Evolutionary conservation across 1,140 invertebrate species (phyloP).

Genomic region (Drosophila ohnishii): DNA sequence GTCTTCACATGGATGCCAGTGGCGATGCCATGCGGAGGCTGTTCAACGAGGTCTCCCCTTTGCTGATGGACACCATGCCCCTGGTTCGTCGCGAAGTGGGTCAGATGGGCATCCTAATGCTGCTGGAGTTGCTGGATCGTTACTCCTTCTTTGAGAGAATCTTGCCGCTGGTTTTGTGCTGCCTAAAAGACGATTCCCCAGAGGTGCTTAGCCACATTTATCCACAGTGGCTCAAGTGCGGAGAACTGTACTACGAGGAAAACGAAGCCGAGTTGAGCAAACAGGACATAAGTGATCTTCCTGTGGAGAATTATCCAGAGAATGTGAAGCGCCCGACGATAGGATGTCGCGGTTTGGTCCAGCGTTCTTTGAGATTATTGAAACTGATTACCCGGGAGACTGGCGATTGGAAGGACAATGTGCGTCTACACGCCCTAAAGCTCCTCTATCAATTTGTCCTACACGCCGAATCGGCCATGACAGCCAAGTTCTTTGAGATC

Average conservation of each 20-base stretch:
- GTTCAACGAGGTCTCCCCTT: slow-evolving; percentile 70
- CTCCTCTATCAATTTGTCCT: slow-evolving; percentile 88
- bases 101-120: slow-evolving; percentile 87
- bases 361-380: slow-evolving; percentile 87
- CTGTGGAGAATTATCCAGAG: slow-evolving; percentile 87
- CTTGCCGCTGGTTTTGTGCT: slow-evolving; percentile 90
- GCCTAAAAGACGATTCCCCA: slow-evolving; percentile 88
- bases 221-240: slow-evolving; percentile 87
- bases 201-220: slow-evolving; percentile 86
- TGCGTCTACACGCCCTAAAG: slow-evolving; percentile 89
- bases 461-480: slow-evolving; percentile 88
- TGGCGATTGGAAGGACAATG: slow-evolving; percentile 88
- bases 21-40: slow-evolving; percentile 84
- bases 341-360: slow-evolving; percentile 89
- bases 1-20: slow-evolving; percentile 84
- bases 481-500: slow-evolving; percentile 85
- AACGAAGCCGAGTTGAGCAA: slow-evolving; percentile 90
- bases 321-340: slow-evolving; percentile 88
- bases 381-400: slow-evolving; percentile 87
- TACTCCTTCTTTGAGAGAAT: slow-evolving; percentile 91
- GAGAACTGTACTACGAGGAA: slow-evolving; percentile 88
- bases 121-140: slow-evolving; percentile 88
- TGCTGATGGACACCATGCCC: slow-evolving; percentile 89
- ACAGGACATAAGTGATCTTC: slow-evolving; percentile 86
- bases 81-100: slow-evolving; percentile 87